Conservation (phyloP, 2,888 invertebrate species). For the Tachina grossa region DNA sequence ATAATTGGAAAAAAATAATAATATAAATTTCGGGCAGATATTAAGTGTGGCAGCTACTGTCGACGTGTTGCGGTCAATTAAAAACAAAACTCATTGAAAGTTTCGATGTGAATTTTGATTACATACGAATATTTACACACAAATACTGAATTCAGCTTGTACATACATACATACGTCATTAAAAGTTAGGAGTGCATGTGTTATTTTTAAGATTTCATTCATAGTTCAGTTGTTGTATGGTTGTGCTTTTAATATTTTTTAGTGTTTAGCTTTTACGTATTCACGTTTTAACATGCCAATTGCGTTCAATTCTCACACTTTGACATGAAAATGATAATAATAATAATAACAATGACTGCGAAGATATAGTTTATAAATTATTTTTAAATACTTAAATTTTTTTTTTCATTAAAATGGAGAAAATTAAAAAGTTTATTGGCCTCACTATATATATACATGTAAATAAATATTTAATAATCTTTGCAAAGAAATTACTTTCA, state of each 20-base stretch:
- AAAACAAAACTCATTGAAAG: constrained; percentile 26
- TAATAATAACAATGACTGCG: constrained; percentile 52
- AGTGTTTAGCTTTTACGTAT: constrained; percentile 2
- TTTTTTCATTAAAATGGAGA: neutral
- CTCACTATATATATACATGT: neutral
- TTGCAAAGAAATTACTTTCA: neutral
- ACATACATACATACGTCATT: neutral
- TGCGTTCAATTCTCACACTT: constrained; percentile 67
- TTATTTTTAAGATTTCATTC: constrained; percentile 38
- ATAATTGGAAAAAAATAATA: neutral
- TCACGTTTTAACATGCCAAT: constrained; percentile 47
- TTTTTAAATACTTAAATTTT: constrained; percentile 36
- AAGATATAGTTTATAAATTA: constrained; percentile 55
- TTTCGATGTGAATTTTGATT: constrained; percentile 23
- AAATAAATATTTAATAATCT: constrained; percentile 18
- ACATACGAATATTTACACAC: neutral
- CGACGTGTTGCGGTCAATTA: constrained; percentile 17
- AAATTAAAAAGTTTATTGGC: constrained; percentile 53
- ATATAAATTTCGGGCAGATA: neutral
- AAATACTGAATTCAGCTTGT: neutral
- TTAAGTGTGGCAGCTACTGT: neutral
- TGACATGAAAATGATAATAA: constrained; percentile 52
- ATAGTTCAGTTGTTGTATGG: constrained; percentile 17
- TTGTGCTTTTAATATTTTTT: constrained; percentile 24
- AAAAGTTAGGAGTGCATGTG: neutral